Percentiles rank a stretch among this genome's conserved stretches.
Conservation (phyloP, 1,140 invertebrate species). For the Stegodyphus mimosarum region DNA sequence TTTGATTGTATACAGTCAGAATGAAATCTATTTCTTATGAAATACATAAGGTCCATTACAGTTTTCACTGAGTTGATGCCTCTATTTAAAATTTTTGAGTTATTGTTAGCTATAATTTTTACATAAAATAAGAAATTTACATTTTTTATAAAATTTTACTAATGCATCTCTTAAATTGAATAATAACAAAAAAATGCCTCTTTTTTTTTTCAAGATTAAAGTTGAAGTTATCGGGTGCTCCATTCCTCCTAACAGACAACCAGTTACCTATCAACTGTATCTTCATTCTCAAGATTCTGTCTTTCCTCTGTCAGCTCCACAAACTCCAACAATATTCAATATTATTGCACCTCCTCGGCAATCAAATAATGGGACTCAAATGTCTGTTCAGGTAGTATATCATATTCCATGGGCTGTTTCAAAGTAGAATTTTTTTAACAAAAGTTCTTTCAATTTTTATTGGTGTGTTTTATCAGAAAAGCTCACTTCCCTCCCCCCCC, state of each 20-base stretch:
- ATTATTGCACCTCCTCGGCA: slow-evolving; percentile 55
- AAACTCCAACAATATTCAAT: slow-evolving; percentile 61
- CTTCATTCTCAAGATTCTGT: slow-evolving; percentile 21
- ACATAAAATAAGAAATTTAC: background rate
- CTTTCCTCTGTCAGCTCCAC: slow-evolving; percentile 60
- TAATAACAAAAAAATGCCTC: no score
- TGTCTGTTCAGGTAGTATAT: slow-evolving; percentile 33
- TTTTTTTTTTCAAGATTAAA: slow-evolving; percentile 46
- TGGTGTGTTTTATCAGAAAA: no score
- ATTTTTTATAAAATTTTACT: background rate
- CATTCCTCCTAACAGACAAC: slow-evolving; percentile 57
- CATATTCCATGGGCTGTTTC: no score
- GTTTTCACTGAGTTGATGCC: no score
- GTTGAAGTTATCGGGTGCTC: slow-evolving; percentile 56
- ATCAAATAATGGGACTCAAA: slow-evolving; percentile 20
- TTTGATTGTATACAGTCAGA: no score
- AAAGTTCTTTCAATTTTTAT: no score
- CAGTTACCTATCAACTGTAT: slow-evolving; percentile 62
- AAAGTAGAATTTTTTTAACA: no score
- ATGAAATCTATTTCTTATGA: no score
- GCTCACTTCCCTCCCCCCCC: no score
- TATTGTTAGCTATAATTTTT: background rate
- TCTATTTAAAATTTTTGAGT: background rate
- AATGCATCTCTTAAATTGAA: background rate
- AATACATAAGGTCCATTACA: no score